Conservation (phyloP, 92 coral and sea anemone species). For the Hydrozoanthus gracilis region DNA sequence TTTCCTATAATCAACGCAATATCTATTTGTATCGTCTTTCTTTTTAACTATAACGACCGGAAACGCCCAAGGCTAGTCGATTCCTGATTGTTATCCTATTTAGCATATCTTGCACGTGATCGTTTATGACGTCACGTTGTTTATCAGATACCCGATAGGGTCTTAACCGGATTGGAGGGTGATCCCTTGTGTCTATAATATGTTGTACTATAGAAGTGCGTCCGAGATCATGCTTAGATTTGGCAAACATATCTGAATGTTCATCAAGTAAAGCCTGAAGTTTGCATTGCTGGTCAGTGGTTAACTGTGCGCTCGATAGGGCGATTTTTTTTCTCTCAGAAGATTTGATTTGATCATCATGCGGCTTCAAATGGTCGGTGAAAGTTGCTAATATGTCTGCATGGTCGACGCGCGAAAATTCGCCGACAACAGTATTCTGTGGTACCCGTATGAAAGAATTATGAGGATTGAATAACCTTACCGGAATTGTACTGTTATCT, state of each 20-base stretch:
- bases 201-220: conserved; percentile 54
- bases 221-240: conserved; percentile 48
- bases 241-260: conserved; percentile 56
- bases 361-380: neutral
- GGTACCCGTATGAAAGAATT: neutral
- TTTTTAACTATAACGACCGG: conserved; percentile 64
- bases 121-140: conserved; percentile 49
- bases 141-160: conserved; percentile 59
- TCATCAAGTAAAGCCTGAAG: conserved; percentile 17
- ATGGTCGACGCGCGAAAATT: neutral
- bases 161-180: conserved; percentile 50
- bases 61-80: conserved; percentile 54
- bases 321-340: neutral
- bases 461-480: conserved; percentile 31
- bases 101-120: conserved; percentile 49
- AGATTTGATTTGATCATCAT: neutral
- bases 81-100: conserved; percentile 46
- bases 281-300: conserved; percentile 10
- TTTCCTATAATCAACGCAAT: conserved; percentile 58
- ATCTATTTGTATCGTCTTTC: conserved; percentile 46
- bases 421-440: neutral
- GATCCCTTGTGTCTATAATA: conserved; percentile 53
- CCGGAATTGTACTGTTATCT: conserved; percentile 25
- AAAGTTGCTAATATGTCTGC: neutral
- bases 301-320: conserved; percentile 4